Base-by-base conservation (phyloP, 2,888 invertebrate genomes). In the Chloroclysta siterata region DNA sequence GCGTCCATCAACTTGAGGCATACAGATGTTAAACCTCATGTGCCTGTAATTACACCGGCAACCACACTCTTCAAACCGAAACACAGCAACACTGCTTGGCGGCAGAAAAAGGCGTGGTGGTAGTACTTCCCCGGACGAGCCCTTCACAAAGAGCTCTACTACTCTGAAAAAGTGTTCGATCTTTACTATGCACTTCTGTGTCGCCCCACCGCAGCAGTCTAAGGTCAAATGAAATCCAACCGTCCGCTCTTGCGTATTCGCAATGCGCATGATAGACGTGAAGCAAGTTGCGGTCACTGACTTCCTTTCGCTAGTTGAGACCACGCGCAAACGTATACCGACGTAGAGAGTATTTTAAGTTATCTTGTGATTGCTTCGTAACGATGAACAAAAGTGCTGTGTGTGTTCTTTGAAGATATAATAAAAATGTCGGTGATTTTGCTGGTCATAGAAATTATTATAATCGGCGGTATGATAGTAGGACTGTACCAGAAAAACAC, bases 401-500 rank as follows among this genome's bases (percentile, higher is more conserved):
- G 28, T 51, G 29, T 33, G 29, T 3, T 46, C 29, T 1, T 33
- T 4, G 13, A 17, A 14, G 29, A 50, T 22, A 36, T 65, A 75
- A 11, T 39, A 33, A 33, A 74, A 22, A 84, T 83, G 76, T 79
- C 80, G 4, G 69, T 83, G 44, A 74, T 84, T 59, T 65, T 83
- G 14, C 63, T 78, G 0, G 63, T 83, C 5, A 66, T 83, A 7
- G 80, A 81, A 74, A 74, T 83, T 56, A 69, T 83, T 10, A 71
- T 83, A 36, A 70, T 84, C 14, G 76, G 71, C 8, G 82, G 77
- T 28, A 79, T 84, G 81, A 22, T 85, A 8, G 78, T 88, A 13
- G 89, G 90, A 7, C 68, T 90, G 8, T 89, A 90, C 53, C 87
- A 91, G 72, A 92, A 92, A 65, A 86, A 84, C 44, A 90, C 88